Conservation (phyloP, 2,888 invertebrate genomes). For the Yponomeuta plumbellus region DNA sequence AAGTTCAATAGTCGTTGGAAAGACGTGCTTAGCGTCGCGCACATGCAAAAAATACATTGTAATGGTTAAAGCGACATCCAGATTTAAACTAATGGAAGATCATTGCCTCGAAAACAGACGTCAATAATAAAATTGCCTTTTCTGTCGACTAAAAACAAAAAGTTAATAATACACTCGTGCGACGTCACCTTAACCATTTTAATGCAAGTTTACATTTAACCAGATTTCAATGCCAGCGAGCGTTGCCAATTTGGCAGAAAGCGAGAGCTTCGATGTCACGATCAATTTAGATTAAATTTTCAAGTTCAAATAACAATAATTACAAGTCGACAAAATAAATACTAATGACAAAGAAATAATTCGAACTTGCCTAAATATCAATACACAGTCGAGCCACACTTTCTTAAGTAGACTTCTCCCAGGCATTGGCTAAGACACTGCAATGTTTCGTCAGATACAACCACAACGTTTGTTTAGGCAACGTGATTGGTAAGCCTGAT, state of each 20-base stretch:
- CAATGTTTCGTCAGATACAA: not conserved
- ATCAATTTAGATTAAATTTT: slow-evolving; percentile 30
- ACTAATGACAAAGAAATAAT: not conserved
- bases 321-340: slow-evolving; percentile 3
- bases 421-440: not conserved
- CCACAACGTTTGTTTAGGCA: not conserved
- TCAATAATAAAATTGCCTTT: slow-evolving; percentile 8
- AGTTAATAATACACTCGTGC: slow-evolving; percentile 6
- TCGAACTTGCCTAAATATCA: not conserved
- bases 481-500: not conserved
- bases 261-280: slow-evolving; percentile 33
- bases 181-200: slow-evolving; percentile 41
- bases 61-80: slow-evolving; percentile 7
- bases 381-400: not conserved
- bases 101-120: slow-evolving; percentile 10
- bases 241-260: slow-evolving; percentile 48
- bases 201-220: slow-evolving; percentile 11
- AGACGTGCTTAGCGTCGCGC: not conserved
- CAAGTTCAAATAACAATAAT: slow-evolving; percentile 32
- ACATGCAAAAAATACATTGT: not conserved
- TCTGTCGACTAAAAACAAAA: slow-evolving; percentile 3
- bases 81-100: slow-evolving; percentile 15
- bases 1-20: not conserved
- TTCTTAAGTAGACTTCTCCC: not conserved
- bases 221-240: slow-evolving; percentile 29